Evolutionary conservation across 2,797 vertebrate species (phyloP).

Genomic region (Lacerta viridis): DNA sequence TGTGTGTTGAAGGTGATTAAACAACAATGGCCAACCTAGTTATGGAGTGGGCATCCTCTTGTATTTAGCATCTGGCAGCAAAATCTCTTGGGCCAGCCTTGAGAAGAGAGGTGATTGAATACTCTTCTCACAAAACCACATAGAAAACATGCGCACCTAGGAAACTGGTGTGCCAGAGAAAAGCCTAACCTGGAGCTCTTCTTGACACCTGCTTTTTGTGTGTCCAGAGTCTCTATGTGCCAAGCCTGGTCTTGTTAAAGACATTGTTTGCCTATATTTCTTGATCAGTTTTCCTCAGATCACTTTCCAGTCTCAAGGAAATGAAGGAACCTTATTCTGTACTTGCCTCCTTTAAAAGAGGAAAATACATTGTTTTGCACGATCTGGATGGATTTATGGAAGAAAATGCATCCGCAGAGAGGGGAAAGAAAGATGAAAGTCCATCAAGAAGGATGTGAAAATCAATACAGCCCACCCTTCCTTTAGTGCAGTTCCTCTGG

Average conservation of each 20-base stretch:
- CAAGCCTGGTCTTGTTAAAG: not conserved
- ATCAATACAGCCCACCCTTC: slow-evolving; percentile 29
- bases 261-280: not conserved
- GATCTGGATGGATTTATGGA: slow-evolving; percentile 18
- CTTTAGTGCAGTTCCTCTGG: slow-evolving; percentile 22
- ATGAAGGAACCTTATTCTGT: not conserved
- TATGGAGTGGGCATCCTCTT: not conserved
- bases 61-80: not conserved
- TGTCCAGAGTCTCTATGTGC: not conserved
- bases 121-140: not conserved
- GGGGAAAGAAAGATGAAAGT: slow-evolving; percentile 25
- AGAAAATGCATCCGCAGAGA: not conserved
- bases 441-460: slow-evolving; percentile 11
- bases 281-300: not conserved
- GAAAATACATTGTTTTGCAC: slow-evolving; percentile 32
- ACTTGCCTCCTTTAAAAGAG: not conserved
- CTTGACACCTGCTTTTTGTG: not conserved
- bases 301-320: not conserved
- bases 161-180: not conserved
- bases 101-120: not conserved
- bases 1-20: too few relatives aligned
- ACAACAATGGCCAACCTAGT: too few relatives aligned
- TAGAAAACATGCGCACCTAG: not conserved
- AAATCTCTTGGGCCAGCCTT: not conserved
- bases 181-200: not conserved